phyloP scores from a whole-genome alignment of 1,140 invertebrate species.

The Sitophilus oryzae region DNA sequence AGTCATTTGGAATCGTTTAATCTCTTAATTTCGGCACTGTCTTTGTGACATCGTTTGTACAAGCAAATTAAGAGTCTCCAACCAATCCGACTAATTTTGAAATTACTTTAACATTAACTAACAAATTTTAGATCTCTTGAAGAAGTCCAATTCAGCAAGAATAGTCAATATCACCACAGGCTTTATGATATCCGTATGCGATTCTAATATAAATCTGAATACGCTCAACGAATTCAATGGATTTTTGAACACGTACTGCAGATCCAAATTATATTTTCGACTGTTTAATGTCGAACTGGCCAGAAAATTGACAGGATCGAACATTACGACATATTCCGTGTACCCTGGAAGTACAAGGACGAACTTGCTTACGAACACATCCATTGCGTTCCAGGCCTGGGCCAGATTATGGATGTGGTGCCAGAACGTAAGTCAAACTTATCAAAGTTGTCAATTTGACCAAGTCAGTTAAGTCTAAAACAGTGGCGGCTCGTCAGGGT shows the following conservation, averaged over 20 bases:
- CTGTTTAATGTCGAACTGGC: not conserved
- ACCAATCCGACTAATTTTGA: too few species aligned
- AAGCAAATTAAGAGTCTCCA: too few species aligned
- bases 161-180: not conserved
- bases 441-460: too few species aligned
- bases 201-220: not conserved
- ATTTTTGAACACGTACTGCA: not conserved
- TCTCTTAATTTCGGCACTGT: too few species aligned
- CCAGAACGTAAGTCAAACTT: not conserved
- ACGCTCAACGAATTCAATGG: not conserved
- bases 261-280: not conserved
- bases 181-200: not conserved
- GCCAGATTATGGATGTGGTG: not conserved
- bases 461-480: too few species aligned
- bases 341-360: not conserved
- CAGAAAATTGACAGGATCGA: not conserved
- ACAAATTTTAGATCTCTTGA: not conserved
- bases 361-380: not conserved
- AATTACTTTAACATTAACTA: too few species aligned
- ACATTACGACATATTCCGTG: not conserved
- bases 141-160: not conserved
- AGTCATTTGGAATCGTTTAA: too few species aligned
- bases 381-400: not conserved
- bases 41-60: too few species aligned
- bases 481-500: too few species aligned